phyloP scores from a whole-genome alignment of 2,797 vertebrate genomes.

The Sylvia borin region DNA sequence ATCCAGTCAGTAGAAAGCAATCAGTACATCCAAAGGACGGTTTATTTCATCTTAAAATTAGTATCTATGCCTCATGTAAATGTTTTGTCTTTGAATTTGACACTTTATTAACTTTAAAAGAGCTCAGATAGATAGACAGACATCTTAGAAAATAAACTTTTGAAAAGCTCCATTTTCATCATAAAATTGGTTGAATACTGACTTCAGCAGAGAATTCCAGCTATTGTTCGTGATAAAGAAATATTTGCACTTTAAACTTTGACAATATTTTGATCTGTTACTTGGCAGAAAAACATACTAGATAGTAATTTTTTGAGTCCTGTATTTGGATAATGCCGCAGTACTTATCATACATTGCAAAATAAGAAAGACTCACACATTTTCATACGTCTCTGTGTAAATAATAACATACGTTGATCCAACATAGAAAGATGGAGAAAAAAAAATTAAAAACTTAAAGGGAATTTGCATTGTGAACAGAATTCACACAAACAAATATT shows the following conservation, averaged over 20 bases:
- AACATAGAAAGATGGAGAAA: not conserved
- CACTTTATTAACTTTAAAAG: not conserved
- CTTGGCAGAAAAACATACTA: not conserved
- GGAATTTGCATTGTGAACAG: not conserved
- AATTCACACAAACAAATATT: not conserved
- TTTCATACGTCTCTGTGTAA: not conserved
- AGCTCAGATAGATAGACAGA: not conserved
- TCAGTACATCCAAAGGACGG: not conserved
- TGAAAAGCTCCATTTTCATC: not conserved
- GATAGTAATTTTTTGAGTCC: not conserved
- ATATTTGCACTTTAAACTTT: not conserved
- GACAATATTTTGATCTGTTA: not conserved
- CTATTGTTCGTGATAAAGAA: not conserved
- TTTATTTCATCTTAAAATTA: not conserved
- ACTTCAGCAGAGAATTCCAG: not conserved
- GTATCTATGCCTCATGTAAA: not conserved
- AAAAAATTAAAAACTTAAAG: not conserved
- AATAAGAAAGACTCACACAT: not conserved
- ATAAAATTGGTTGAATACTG: not conserved
- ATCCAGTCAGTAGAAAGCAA: not conserved
- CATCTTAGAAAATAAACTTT: not conserved
- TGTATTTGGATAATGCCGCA: not conserved
- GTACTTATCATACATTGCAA: not conserved
- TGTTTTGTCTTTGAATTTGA: not conserved
- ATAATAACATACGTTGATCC: not conserved